Conservation (phyloP, 2,888 invertebrate species). For the Aelia acuminata region DNA sequence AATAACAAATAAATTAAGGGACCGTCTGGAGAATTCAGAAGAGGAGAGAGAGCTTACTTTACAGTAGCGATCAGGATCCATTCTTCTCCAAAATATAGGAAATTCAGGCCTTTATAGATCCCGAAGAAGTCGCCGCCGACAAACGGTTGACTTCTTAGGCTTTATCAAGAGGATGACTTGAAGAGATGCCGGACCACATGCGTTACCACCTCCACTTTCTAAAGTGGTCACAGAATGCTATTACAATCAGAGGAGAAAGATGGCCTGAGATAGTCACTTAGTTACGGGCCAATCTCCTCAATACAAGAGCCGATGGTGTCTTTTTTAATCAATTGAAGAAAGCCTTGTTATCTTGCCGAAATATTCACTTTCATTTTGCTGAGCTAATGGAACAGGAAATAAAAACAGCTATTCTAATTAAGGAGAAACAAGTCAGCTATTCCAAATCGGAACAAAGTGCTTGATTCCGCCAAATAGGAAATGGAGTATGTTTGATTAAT, state of each 20-base stretch:
- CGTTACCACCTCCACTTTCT: constrained; percentile 27
- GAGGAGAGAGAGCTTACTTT: background rate
- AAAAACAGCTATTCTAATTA: too few relatives aligned
- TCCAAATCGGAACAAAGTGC: background rate
- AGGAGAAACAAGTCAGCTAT: background rate
- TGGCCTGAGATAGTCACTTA: background rate
- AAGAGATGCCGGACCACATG: background rate
- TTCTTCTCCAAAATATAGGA: background rate
- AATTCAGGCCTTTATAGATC: background rate
- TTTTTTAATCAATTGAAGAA: background rate
- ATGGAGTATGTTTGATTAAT: too few relatives aligned
- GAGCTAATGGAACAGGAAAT: background rate
- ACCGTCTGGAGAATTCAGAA: background rate
- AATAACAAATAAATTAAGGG: background rate
- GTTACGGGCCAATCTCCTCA: background rate
- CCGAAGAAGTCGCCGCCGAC: background rate
- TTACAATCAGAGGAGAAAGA: constrained; percentile 37
- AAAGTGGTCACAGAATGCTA: constrained; percentile 40
- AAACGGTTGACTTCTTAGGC: background rate
- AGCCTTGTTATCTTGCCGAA: background rate
- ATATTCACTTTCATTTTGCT: background rate
- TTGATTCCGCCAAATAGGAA: too few relatives aligned
- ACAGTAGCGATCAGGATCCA: background rate
- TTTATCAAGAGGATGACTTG: background rate
- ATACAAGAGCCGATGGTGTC: background rate